Percentiles rank a stretch among this genome's conserved stretches.
These are phyloP conservation scores for Magallana angulata DNA, from an alignment of 1,140 invertebrate species.

Conservation along the genomic window DNA sequence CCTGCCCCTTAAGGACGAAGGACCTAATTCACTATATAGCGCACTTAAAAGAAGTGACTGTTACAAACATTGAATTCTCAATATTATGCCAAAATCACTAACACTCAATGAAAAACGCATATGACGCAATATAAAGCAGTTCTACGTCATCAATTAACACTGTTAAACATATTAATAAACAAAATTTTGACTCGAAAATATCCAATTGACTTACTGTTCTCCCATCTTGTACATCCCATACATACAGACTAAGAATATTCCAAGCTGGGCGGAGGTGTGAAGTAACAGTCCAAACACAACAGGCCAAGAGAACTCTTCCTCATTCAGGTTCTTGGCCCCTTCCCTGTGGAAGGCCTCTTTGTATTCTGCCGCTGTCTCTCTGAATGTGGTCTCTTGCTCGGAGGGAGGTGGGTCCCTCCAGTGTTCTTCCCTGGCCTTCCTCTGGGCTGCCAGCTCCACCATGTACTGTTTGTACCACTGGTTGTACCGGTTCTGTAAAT, in stretches of 20 bases:
- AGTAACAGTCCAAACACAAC: not conserved
- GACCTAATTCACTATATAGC: no score
- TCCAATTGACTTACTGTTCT: not conserved
- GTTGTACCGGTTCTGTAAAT: not conserved
- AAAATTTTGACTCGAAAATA: no score
- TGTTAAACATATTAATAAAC: no score
- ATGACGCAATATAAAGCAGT: no score
- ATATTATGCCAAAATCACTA: no score
- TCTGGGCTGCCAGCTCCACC: not conserved
- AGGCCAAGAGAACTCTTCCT: conserved; percentile 20
- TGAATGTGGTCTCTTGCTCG: not conserved
- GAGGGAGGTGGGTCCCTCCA: not conserved
- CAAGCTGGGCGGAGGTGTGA: not conserved
- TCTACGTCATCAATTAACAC: no score
- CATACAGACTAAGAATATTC: conserved; percentile 3
- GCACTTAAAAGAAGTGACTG: no score
- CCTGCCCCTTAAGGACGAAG: no score
- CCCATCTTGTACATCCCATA: conserved; percentile 22
- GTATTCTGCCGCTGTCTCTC: not conserved
- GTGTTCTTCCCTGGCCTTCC: not conserved
- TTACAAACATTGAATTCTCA: no score
- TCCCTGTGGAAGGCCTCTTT: conserved; percentile 18
- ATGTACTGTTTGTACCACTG: conserved; percentile 1
- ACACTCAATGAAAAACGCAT: no score
- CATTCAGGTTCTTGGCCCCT: not conserved